Base-by-base conservation (phyloP, 2,888 invertebrate species). In the Hylaea fasciaria region DNA sequence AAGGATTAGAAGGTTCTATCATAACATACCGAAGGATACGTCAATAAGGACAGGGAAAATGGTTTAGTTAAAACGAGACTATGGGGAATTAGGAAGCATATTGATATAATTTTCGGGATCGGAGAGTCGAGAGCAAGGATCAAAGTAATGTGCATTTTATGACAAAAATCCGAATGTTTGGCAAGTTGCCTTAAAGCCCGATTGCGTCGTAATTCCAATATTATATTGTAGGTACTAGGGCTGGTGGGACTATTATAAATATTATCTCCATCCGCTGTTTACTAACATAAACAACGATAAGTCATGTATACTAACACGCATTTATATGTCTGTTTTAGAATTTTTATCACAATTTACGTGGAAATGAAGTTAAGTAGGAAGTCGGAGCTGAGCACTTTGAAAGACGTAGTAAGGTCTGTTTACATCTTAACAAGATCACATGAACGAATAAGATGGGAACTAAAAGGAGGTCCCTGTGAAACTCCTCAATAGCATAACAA, bases 1-100 rank as follows among this genome's bases (percentile, higher is more conserved):
- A 49, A 64, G 53, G 50, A 64, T 49, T 47, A 54, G 46, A 41
- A 53, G 54, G 52, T 52, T 57, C 37, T 32, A 49, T 14, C 10
- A 10, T 7, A 9, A 12, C n/a, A 7, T 1, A 50, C 49, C 28
- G n/a, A 13, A 39, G 44, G 46, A 53, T 40, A 40, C 14, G 37
- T 32, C 28, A 41, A 28, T 44, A 17, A 54, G 12, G 39, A 29
- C 37, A 45, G 13, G 40, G 44, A 43, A 59, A 49, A 45, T 44
- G n/a, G 29, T 48, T 50, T n/a, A 3, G 32, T 28, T 17, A 7
- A 22, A 41, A 37, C 22, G n/a, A 43, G 14, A 29, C 40, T 45
- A 5, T 44, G 32, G 35, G 11, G 43, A 54, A 40, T 14, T 13
- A 7, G 13, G 14, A 13, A 40, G 14, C 14, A 17, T 47, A 43